Base-by-base conservation (phyloP, 2,797 vertebrate species). In the Tragelaphus oryx region DNA sequence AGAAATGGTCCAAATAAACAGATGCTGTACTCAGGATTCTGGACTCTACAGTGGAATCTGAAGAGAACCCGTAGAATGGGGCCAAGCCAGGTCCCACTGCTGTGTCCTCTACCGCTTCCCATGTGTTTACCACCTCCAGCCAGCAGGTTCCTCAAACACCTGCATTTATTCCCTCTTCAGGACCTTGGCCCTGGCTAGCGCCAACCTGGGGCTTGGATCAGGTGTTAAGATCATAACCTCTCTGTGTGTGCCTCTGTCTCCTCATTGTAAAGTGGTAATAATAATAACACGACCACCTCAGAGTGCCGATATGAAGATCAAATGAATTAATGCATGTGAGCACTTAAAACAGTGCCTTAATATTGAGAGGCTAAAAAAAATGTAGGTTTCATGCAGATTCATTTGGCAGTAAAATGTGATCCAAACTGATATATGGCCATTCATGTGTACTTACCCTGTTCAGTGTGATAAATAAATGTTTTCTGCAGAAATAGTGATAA, bases 91-190 rank as follows among this genome's bases (percentile, higher is more conserved):
- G 2, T 33, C 44, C 46, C 48, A 30, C 28, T 4, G 22, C n/a
- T 10, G 1, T 3, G 0, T 11, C n/a, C 16, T 2, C 0, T 6
- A 16, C 37, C 13, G 16, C 26, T 26, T 68, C 22, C 17, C 26
- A 4, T 16, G 1, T n/a, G 3, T 3, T 44, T 1, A 0, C 26
- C 33, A 8, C 28, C 26, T 60, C 18, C 26, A 20, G 57, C 37
- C 8, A 17, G 16, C 17, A 7, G 11, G 8, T 10, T 65, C 41
- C 12, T 10, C 46, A 37, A 6, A 74, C 1, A 4, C 1, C 22
- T 33, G 1, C 1, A 11, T n/a, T 50, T 59, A 8, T 24, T 52
- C 37, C 44, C 37, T 12, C 52, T 24, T 12, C 7, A 60, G 26
- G n/a, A 33, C 52, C 22, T 83, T 55, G n/a, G 37, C 46, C 12